Base-by-base conservation (phyloP, 2,888 invertebrate species). In the Chloroclystis v-ata region DNA sequence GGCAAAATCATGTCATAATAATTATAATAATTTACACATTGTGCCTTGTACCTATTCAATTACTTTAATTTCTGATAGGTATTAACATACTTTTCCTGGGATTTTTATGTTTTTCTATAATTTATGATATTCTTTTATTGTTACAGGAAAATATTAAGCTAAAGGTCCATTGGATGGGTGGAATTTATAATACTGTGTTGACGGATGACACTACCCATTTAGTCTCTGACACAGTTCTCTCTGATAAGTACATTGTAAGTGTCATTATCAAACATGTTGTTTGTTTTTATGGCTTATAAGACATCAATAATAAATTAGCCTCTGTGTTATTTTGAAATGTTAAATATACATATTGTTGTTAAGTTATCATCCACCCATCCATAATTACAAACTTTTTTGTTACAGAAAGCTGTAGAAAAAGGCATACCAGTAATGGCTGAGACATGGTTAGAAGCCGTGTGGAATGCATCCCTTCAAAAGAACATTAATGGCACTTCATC, bases 361-460 rank as follows among this genome's bases (percentile, higher is more conserved):
- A n/a, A n/a, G n/a, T n/a, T n/a, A n/a, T n/a, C n/a, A n/a, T n/a
- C n/a, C n/a, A n/a, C n/a, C n/a, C n/a, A n/a, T n/a, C n/a, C n/a
- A n/a, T n/a, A n/a, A n/a, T n/a, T n/a, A n/a, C n/a, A 20, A 28
- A 9, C 1, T 25, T 25, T 13, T 20, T 12, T 1, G 11, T 47
- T 32, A 8, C 68, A 94, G 93, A 92, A 91, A 76, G 95, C 95
- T 10, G 87, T 90, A 16, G 90, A 91, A 64, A 84, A 84, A 60
- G 90, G 90, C 41, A 90, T 94, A 47, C 92, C 93, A 24, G 89
- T 97, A 7, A 93, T 97, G 92, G 89, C 90, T 3, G 89, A 91
- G 6, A 89, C 91, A 10, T 98, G 97, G 97, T 87, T 98, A 0
- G 85, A 92, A 26, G 91, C 91, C 0, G 93, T 97, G 0, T 98